These are phyloP conservation scores for Chironomus tepperi DNA, from an alignment of 1,140 invertebrate genomes.

Conservation along the genomic window DNA sequence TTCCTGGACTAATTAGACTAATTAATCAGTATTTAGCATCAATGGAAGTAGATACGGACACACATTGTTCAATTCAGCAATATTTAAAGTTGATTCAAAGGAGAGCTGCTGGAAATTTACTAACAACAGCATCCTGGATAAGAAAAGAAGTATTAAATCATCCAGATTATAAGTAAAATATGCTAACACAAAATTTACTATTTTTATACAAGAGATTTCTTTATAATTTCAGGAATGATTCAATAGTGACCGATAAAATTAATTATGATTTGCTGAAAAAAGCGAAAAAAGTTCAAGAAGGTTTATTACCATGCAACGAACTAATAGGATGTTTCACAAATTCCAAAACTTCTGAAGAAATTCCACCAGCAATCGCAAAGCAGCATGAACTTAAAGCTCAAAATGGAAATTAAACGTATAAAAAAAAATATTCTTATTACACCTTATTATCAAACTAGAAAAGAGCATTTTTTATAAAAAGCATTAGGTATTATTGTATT, in stretches of 20 bases:
- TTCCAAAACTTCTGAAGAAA: conserved; percentile 70
- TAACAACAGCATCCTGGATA: conserved; percentile 88
- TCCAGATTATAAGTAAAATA: conserved; percentile 73
- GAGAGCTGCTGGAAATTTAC: conserved; percentile 75
- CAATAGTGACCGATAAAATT: conserved; percentile 76
- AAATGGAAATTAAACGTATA: neutral
- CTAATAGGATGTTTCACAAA: conserved; percentile 61
- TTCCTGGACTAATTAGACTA: conserved; percentile 90
- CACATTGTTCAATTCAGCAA: conserved; percentile 92
- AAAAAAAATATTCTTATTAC: no score
- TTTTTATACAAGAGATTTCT: conserved; percentile 22
- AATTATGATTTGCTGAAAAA: conserved; percentile 88
- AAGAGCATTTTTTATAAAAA: no score
- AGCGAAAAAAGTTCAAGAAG: conserved; percentile 62
- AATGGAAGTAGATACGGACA: conserved; percentile 94
- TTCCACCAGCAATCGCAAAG: conserved; percentile 48
- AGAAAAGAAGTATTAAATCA: conserved; percentile 82
- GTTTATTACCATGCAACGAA: conserved; percentile 60
- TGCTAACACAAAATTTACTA: neutral
- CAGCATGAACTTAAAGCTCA: neutral
- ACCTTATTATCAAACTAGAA: no score
- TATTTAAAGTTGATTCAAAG: conserved; percentile 92
- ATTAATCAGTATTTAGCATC: conserved; percentile 87
- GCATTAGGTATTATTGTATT: no score
- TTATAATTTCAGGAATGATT: conserved; percentile 65